Base-by-base conservation (phyloP, 2,113 vertebrate genomes). In the Pelusios castaneus region DNA sequence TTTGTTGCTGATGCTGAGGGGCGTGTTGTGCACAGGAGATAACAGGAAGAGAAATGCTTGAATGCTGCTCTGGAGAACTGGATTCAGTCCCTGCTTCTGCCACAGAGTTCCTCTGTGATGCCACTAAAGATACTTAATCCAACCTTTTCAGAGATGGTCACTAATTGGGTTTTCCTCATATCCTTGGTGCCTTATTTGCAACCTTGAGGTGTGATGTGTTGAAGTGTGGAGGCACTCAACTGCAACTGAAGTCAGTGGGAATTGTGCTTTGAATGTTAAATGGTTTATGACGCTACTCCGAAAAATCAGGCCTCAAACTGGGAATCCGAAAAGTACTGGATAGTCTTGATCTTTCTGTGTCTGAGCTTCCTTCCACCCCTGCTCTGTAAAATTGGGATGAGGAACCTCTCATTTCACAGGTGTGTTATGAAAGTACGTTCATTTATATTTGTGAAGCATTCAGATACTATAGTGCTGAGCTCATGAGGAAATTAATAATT, bases 41-140 rank as follows among this genome's bases (percentile, higher is more conserved):
- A 1, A 0, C 0, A 2, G 63, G 56, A 22, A 19, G 6, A 45
- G 75, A 77, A 16, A 6, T 0, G 0, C 31, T 14, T 31, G 47
- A 31, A 4, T 12, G 34, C 11, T 34, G 31, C 43, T 80, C 51
- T 54, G 14, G 3, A 41, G 77, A 58, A 41, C 31, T 1, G 31
- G 43, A 14, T 54, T 78, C 76, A 67, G 49, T 24, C 54, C 63
- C 86, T 29, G 70, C 47, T 60, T 80, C 55, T 0, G 0, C 0
- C 47, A 34, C 29, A n/a, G 60, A 82, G 55, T 45, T 79, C 17
- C 52, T 80, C 76, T 6, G 5, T 17, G 63, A 22, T 24, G 51
- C 41, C 70, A 27, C 22, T 7, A 34, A 8, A 34, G 29, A 34
- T 7, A 63, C 31, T 41, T 25, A 25, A 75, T 43, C 70, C 70